Conservation (phyloP, 2,113 vertebrate genomes). For the Columba livia region DNA sequence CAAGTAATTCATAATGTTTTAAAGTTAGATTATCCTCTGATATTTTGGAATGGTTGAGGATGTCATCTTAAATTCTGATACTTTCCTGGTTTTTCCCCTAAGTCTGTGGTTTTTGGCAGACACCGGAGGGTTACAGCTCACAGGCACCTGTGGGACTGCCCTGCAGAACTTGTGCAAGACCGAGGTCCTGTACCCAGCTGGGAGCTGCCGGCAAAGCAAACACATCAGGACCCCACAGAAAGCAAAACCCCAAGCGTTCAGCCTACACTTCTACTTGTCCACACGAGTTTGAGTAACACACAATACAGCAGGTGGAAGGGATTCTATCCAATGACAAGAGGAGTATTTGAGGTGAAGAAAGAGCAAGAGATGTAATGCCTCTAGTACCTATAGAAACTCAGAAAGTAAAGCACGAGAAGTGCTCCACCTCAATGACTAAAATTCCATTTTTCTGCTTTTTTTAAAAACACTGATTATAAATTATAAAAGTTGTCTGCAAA, state of each 20-base stretch:
- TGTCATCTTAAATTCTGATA: not conserved
- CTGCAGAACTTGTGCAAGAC: not conserved
- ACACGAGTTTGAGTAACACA: not conserved
- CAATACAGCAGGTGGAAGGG: accelerated
- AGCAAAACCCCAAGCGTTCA: not conserved
- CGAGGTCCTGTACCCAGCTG: not conserved
- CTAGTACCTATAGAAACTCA: not conserved
- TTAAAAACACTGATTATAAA: not conserved
- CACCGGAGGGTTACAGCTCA: not conserved
- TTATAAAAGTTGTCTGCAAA: not conserved
- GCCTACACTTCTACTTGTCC: not conserved
- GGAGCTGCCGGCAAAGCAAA: not conserved
- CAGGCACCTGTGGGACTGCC: not conserved
- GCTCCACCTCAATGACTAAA: not conserved
- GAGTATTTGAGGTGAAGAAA: not conserved
- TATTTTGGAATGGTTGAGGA: not conserved
- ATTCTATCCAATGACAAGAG: not conserved
- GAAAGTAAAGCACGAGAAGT: not conserved
- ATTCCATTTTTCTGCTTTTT: not conserved
- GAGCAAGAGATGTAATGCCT: not conserved
- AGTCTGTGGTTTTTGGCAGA: not conserved
- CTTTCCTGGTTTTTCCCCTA: not conserved
- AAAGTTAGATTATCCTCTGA: constrained; percentile 1
- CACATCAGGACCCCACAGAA: not conserved
- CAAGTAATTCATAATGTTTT: not conserved